Evolutionary conservation across 2,797 vertebrate species (phyloP).

Genomic region (Hozukius guyotensis): DNA sequence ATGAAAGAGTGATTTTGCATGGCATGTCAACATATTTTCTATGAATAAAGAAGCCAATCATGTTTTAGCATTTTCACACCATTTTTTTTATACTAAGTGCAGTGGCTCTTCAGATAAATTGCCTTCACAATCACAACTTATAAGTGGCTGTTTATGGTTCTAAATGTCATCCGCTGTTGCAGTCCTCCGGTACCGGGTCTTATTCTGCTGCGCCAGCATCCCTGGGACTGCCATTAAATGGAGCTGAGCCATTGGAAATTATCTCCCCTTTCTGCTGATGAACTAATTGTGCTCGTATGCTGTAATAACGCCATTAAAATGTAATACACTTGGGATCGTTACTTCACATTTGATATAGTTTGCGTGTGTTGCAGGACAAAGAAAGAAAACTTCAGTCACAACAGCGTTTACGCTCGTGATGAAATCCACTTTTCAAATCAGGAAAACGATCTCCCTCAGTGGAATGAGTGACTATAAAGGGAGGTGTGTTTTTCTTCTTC

Average conservation of each 20-base stretch:
- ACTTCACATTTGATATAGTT: slow-evolving; percentile 61
- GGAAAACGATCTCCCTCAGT: slow-evolving; percentile 9
- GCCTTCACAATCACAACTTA: slow-evolving; percentile 46
- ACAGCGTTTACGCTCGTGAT: slow-evolving; percentile 16
- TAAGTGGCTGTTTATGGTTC: slow-evolving; percentile 60
- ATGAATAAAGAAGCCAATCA: background rate
- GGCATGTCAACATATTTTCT: slow-evolving; percentile 2
- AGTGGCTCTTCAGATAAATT: slow-evolving; percentile 48
- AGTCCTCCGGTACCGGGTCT: slow-evolving; percentile 20
- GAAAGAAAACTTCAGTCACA: slow-evolving; percentile 35
- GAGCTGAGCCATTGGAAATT: slow-evolving; percentile 67
- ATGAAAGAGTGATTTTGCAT: slow-evolving; percentile 2
- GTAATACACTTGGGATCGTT: slow-evolving; percentile 74
- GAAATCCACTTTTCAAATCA: slow-evolving; percentile 47
- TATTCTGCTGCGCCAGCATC: slow-evolving; percentile 67
- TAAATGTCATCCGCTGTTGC: slow-evolving; percentile 59
- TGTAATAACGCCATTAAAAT: slow-evolving; percentile 80
- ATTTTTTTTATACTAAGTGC: background rate
- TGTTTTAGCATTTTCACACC: background rate
- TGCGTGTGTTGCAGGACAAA: slow-evolving; percentile 42
- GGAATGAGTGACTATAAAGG: slow-evolving; percentile 10
- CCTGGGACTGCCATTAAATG: slow-evolving; percentile 60
- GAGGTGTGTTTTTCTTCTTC: slow-evolving; percentile 23
- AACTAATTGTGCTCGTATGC: slow-evolving; percentile 74
- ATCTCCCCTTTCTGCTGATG: slow-evolving; percentile 73